These are phyloP conservation scores for Notarius quadriscutis DNA, from an alignment of 2,113 vertebrate genomes.

Conservation along the genomic window DNA sequence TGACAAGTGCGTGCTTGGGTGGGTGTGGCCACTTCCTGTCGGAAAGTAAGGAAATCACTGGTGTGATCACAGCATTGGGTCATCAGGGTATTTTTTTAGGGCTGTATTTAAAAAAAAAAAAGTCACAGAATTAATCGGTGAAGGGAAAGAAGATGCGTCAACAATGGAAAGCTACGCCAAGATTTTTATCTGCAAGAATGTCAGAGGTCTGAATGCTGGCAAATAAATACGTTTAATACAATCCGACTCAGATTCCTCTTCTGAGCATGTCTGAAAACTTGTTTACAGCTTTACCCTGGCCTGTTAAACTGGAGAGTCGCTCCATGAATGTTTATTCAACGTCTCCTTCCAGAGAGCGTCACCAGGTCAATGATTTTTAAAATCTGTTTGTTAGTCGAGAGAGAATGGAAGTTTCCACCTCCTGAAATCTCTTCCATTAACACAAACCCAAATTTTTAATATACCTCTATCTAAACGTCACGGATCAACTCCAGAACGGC, in stretches of 20 bases:
- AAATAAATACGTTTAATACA: not conserved
- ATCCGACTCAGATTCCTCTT: not conserved
- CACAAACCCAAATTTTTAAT: not conserved
- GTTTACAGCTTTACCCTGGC: not conserved
- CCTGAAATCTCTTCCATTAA: not conserved
- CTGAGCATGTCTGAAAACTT: not conserved
- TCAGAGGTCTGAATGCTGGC: not conserved
- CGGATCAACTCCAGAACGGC: not conserved
- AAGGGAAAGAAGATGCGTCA: not conserved
- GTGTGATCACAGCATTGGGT: not conserved
- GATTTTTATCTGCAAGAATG: not conserved
- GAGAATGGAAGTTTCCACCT: no score
- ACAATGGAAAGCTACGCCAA: not conserved
- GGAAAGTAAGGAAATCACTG: not conserved
- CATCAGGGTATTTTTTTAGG: not conserved
- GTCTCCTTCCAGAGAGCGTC: not conserved
- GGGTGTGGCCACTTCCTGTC: conserved; percentile 7
- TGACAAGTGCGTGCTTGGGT: not conserved
- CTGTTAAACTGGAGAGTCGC: not conserved
- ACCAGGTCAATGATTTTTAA: not conserved
- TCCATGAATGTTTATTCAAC: not conserved
- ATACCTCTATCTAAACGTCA: not conserved
- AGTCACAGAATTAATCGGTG: not conserved
- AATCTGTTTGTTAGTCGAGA: not conserved
- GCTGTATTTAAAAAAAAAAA: not conserved